Evolutionary conservation across 2,797 vertebrate species (phyloP).

Genomic region (Poecilia gillii): DNA sequence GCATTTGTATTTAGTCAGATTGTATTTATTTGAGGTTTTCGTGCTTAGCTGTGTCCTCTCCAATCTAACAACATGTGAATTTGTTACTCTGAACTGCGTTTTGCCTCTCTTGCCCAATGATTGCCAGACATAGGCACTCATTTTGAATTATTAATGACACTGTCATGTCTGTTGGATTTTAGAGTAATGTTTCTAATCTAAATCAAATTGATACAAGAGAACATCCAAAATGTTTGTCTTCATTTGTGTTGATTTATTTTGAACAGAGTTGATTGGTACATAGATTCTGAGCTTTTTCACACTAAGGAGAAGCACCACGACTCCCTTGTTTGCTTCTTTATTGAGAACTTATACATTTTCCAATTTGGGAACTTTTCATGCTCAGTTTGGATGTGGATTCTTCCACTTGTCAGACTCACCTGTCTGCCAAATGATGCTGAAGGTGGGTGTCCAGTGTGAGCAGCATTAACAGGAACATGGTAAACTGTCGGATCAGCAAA

Average conservation of each 20-base stretch:
- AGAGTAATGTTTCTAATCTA: slow-evolving; percentile 1
- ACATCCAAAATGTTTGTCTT: slow-evolving; percentile 21
- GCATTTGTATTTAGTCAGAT: neutral
- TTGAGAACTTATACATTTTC: neutral
- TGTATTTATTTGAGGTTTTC: neutral
- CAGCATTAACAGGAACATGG: slow-evolving; percentile 81
- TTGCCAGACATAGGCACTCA: neutral
- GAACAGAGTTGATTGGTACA: slow-evolving; percentile 26
- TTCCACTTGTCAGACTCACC: slow-evolving; percentile 61
- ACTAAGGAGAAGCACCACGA: neutral
- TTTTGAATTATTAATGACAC: neutral
- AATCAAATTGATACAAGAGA: slow-evolving; percentile 19
- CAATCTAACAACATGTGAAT: neutral
- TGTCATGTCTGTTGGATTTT: neutral
- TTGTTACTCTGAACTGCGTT: neutral
- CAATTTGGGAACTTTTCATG: neutral
- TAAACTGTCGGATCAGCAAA: slow-evolving; percentile 83
- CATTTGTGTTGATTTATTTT: slow-evolving; percentile 48
- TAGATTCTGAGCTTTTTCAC: slow-evolving; percentile 36
- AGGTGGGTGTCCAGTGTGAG: slow-evolving; percentile 81
- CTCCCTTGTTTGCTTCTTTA: neutral
- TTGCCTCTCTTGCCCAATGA: neutral
- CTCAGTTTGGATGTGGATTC: neutral
- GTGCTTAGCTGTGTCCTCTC: neutral
- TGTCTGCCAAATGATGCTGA: slow-evolving; percentile 69